A percentile compares a stretch with the other conserved stretches of the same genome.
These are phyloP conservation scores for Solenopsis invicta DNA, from an alignment of 1,140 invertebrate species.

Conservation along the genomic window DNA sequence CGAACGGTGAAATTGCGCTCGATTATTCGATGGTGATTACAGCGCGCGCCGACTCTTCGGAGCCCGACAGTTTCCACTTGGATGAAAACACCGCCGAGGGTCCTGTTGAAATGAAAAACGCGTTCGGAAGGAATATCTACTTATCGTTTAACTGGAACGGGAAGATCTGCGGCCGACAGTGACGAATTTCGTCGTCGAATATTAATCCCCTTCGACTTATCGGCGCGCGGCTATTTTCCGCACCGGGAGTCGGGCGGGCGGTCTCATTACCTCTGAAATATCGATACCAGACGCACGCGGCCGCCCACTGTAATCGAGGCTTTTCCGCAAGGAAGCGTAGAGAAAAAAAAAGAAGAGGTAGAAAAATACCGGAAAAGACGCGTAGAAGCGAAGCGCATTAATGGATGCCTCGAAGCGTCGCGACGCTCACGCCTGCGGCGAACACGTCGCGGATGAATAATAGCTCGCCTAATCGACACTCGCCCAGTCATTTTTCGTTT, in stretches of 20 bases:
- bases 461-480: slow-evolving; percentile 70
- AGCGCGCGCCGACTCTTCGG: background rate
- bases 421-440: slow-evolving; percentile 35
- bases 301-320: slow-evolving; percentile 27
- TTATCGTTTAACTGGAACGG: slow-evolving; percentile 46
- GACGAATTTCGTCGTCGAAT: slow-evolving; percentile 76
- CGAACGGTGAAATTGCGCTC: slow-evolving; percentile 8
- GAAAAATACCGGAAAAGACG: slow-evolving; percentile 19
- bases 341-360: background rate
- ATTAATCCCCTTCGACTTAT: slow-evolving; percentile 71
- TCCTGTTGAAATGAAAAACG: slow-evolving; percentile 51
- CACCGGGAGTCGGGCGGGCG: slow-evolving; percentile 29
- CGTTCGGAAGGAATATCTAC: slow-evolving; percentile 55
- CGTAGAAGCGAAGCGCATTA: slow-evolving; percentile 55
- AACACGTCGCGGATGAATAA: slow-evolving; percentile 71
- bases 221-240: slow-evolving; percentile 44
- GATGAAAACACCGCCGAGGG: slow-evolving; percentile 27
- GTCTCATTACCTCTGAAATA: slow-evolving; percentile 74
- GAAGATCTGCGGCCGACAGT: slow-evolving; percentile 66
- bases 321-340: slow-evolving; percentile 16
- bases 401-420: slow-evolving; percentile 60
- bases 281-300: slow-evolving; percentile 55
- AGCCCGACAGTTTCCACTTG: slow-evolving; percentile 26
- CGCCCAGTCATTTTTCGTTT: slow-evolving; percentile 63
- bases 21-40: slow-evolving; percentile 15